These are phyloP conservation scores for Trogon surrucura DNA, from an alignment of 2,113 vertebrate genomes.

Conservation along the genomic window DNA sequence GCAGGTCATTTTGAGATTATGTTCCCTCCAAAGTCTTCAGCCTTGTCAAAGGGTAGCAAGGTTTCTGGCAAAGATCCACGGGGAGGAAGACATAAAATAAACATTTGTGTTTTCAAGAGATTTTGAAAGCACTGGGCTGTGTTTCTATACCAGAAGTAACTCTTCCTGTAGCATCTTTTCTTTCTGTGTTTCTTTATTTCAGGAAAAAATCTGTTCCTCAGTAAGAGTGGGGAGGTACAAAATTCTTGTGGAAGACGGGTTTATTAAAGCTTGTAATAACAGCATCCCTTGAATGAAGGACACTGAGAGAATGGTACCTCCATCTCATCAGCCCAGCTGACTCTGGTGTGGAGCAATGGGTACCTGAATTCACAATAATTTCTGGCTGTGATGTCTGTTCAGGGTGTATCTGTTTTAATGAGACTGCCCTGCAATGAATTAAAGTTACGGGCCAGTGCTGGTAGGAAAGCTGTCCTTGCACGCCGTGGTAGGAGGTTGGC, in stretches of 20 bases:
- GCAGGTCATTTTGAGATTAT: background rate
- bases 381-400: background rate
- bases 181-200: background rate
- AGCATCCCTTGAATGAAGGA: background rate
- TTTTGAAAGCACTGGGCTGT: background rate
- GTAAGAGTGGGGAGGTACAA: background rate
- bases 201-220: background rate
- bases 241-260: background rate
- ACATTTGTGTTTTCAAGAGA: background rate
- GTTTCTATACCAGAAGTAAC: background rate
- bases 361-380: background rate
- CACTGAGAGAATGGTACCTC: background rate
- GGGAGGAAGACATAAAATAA: constrained; percentile 4
- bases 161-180: background rate
- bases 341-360: background rate
- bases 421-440: background rate
- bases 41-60: background rate
- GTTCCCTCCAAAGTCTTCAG: background rate
- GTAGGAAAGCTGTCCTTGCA: background rate
- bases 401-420: background rate
- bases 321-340: background rate
- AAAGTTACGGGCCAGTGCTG: background rate
- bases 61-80: background rate
- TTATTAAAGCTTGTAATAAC: constrained; percentile 12
- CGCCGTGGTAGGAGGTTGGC: background rate